phyloP scores from a whole-genome alignment of 2,888 invertebrate genomes.

The Polymixis lichenea region DNA sequence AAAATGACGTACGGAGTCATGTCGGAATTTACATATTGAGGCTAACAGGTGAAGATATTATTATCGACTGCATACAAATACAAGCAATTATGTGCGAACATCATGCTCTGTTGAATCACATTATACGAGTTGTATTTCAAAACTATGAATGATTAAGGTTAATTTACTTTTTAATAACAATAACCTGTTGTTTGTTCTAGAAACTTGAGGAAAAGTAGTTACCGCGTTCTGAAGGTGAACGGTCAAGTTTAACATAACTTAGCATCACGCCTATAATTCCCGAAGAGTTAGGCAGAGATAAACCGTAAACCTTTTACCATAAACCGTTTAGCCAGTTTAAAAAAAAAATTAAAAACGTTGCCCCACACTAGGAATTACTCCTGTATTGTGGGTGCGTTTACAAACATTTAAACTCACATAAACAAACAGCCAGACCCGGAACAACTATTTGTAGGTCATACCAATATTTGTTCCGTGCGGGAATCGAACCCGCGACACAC shows the following conservation, averaged over 20 bases:
- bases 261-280: too few species aligned
- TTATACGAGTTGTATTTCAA: constrained; percentile 34
- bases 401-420: too few species aligned
- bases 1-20: not conserved
- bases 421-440: too few species aligned
- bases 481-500: too few species aligned
- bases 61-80: constrained; percentile 16
- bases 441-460: too few species aligned
- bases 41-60: constrained; percentile 11
- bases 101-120: constrained; percentile 36
- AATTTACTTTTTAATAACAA: constrained; percentile 3
- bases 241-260: constrained; percentile 27
- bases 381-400: too few species aligned
- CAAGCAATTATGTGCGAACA: constrained; percentile 15
- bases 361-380: too few species aligned
- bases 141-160: constrained; percentile 31
- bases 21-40: constrained; percentile 15
- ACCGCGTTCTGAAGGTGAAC: constrained; percentile 24
- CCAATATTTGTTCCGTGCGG: too few species aligned
- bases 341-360: too few species aligned
- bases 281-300: too few species aligned
- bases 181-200: constrained; percentile 22
- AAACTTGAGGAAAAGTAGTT: constrained; percentile 26
- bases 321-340: too few species aligned
- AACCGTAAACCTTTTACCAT: too few species aligned